Base-by-base conservation (phyloP, 2,888 invertebrate genomes). In the Falcaria lacertinaria region DNA sequence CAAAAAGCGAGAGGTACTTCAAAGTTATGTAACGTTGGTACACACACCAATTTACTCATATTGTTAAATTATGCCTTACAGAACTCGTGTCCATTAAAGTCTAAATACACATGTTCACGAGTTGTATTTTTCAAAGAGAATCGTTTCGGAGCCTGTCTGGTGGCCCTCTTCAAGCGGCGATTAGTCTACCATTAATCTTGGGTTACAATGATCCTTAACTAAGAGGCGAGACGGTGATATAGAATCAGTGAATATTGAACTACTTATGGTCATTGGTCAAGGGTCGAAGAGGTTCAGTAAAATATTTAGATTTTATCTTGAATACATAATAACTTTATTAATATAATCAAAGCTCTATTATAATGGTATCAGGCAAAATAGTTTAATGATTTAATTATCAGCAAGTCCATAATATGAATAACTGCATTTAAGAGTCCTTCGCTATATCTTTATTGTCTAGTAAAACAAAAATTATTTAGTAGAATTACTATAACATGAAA, bases 141-240 rank as follows among this genome's bases (percentile, higher is more conserved):
- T n/a, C n/a, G n/a, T n/a, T n/a, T n/a, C n/a, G n/a, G n/a, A n/a
- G n/a, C n/a, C 36, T 19, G 13, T 39, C 19, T 19, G 19, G 19
- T 6, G 6, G 4, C 19, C 68, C 74, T 71, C 64, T 74, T 75
- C 72, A 62, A 60, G 57, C 40, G 52, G 54, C 67, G 69, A 77
- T 81, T 74, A 80, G 62, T 59, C 74, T 56, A 72, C 66, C 81
- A 83, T 83, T 75, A 80, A 82, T 83, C 82, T 77, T 63, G 58
- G 64, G 64, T 63, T 57, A 81, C 82, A 81, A 80, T 81, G 74
- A 81, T 80, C 77, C 76, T 50, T 78, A 78, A 80, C 80, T 79
- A 77, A 82, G 76, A 78, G 64, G 54, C 66, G 76, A 78, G 64
- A 54, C 66, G 70, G 63, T 66, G 80, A 80, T 74, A 68, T 59